Percentiles rank a stretch among this genome's conserved stretches.
Conservation (phyloP, 2,797 vertebrate species). For the Pseudochaenichthys georgianus region DNA sequence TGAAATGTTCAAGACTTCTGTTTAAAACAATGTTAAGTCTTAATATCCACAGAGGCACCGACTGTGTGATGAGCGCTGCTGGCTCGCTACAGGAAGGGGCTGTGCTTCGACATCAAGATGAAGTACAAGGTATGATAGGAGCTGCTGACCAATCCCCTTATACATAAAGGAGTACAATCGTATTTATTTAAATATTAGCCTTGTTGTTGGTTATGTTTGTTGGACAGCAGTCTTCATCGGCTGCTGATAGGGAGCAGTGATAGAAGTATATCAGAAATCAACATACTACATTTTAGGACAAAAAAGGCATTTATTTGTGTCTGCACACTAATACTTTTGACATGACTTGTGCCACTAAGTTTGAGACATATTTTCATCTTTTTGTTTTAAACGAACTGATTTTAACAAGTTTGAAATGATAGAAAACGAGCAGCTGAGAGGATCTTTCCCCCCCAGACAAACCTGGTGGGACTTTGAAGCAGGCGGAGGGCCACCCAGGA, state of each 20-base stretch:
- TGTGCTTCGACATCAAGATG: neutral
- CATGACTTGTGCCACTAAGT: neutral
- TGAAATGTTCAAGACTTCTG: neutral
- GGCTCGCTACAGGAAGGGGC: neutral
- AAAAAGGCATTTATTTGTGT: neutral
- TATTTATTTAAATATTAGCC: neutral
- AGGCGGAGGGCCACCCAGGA: conserved; percentile 56
- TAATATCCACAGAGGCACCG: neutral
- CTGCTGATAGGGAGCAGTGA: neutral
- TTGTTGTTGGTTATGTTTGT: no score
- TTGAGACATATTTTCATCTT: neutral
- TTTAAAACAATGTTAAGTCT: neutral
- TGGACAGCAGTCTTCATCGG: no score
- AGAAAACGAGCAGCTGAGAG: neutral
- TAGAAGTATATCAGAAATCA: neutral
- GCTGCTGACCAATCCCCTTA: neutral
- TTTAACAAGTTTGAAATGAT: neutral
- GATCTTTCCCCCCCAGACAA: neutral
- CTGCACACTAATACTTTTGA: neutral
- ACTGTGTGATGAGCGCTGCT: neutral
- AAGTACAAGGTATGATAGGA: neutral
- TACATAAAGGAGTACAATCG: neutral
- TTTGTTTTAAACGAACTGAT: neutral
- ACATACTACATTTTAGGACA: neutral
- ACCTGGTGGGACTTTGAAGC: conserved; percentile 16